Percentiles rank a stretch among this genome's conserved stretches.
These are phyloP conservation scores for Lasioglossum villosulum DNA, from an alignment of 2,888 invertebrate genomes.

Conservation along the genomic window DNA sequence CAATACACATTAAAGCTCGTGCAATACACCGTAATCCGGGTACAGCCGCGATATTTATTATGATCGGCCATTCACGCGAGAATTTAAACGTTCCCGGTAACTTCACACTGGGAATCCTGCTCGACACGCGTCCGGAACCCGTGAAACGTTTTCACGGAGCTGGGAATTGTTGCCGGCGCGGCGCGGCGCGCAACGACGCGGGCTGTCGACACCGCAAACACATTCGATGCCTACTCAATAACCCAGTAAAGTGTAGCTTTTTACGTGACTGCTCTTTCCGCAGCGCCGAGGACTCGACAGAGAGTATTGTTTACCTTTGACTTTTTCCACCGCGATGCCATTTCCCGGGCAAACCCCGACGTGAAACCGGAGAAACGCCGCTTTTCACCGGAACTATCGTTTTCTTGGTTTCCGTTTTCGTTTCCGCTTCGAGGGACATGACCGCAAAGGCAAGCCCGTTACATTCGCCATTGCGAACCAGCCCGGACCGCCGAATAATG, in stretches of 20 bases:
- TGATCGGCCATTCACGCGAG: background rate
- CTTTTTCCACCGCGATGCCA: constrained; percentile 28
- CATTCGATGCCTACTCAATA: constrained; percentile 30
- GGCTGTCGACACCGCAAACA: constrained; percentile 11
- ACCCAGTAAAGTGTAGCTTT: constrained; percentile 16
- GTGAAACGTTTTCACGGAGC: background rate
- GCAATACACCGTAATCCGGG: constrained; percentile 2
- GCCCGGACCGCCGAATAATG: background rate
- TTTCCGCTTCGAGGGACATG: background rate
- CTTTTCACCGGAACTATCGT: constrained; percentile 2
- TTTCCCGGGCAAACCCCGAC: background rate
- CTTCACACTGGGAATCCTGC: background rate
- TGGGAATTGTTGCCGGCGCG: constrained; percentile 26
- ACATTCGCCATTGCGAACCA: background rate
- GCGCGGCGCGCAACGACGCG: background rate
- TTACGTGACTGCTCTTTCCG: background rate
- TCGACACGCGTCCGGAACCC: background rate
- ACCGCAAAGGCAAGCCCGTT: background rate
- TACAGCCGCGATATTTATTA: background rate
- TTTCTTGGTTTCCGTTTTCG: constrained; percentile 7
- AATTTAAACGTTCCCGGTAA: background rate
- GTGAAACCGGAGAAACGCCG: background rate
- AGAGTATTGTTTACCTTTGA: constrained; percentile 40
- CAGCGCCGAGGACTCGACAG: background rate
- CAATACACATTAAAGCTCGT: background rate